Conservation (phyloP, 2,797 vertebrate species). For the Serranus cabrilla region DNA sequence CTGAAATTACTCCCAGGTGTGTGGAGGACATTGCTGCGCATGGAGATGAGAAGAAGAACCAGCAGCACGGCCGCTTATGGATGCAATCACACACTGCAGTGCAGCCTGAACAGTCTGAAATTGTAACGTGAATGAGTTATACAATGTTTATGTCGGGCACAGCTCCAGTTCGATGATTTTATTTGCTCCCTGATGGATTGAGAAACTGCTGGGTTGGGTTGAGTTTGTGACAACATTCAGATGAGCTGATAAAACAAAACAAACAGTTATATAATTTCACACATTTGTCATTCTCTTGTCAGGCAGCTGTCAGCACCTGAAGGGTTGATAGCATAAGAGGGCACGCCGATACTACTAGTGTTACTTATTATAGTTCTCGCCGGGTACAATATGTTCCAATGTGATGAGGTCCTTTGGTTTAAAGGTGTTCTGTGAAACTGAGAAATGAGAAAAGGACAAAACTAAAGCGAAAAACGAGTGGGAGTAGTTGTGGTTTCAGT, state of each 20-base stretch:
- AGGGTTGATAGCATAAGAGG: neutral
- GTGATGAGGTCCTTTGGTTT: neutral
- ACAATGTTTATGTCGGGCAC: conserved; percentile 6
- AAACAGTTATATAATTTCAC: conserved; percentile 3
- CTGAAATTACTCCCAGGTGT: conserved; percentile 79
- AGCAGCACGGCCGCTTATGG: conserved; percentile 15
- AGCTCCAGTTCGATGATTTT: conserved; percentile 4
- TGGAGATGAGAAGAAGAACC: conserved; percentile 22
- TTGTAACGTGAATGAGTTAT: conserved; percentile 33
- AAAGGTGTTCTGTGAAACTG: conserved; percentile 41
- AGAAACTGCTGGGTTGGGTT: conserved; percentile 27
- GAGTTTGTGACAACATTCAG: conserved; percentile 23
- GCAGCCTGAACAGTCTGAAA: conserved; percentile 12
- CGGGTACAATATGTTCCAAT: neutral
- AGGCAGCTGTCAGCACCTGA: conserved; percentile 11
- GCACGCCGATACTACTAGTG: neutral
- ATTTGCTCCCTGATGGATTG: neutral
- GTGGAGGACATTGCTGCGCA: conserved; percentile 14
- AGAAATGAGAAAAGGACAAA: conserved; percentile 39
- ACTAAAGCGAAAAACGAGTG: conserved; percentile 43
- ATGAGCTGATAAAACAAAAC: conserved; percentile 18
- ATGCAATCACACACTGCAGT: conserved; percentile 34
- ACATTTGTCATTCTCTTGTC: conserved; percentile 10
- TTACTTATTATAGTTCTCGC: neutral
- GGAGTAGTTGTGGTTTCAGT: conserved; percentile 47